Evolutionary conservation across 2,888 invertebrate genomes (phyloP).

Genomic region (Autographa gamma): DNA sequence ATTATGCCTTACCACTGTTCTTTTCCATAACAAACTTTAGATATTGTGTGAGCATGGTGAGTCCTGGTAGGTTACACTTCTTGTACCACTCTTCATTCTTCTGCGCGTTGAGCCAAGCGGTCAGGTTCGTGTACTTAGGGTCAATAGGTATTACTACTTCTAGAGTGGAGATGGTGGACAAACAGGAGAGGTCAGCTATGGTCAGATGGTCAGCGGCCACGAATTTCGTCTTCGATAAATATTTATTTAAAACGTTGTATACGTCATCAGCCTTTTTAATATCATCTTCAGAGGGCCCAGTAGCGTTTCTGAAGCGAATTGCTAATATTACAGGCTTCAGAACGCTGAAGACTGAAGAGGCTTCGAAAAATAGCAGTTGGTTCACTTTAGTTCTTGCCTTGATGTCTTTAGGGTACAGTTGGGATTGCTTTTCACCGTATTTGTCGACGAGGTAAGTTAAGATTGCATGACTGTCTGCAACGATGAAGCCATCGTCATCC

Average conservation of each 20-base stretch:
- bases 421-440: slow-evolving; percentile 66
- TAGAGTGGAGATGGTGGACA: slow-evolving; percentile 63
- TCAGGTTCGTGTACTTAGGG: slow-evolving; percentile 59
- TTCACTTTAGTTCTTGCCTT: slow-evolving; percentile 64
- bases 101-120: slow-evolving; percentile 61
- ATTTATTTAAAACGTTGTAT: slow-evolving; percentile 67
- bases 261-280: slow-evolving; percentile 55
- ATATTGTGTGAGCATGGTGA: slow-evolving; percentile 38
- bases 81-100: slow-evolving; percentile 63
- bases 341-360: slow-evolving; percentile 59
- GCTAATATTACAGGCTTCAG: slow-evolving; percentile 33
- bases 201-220: slow-evolving; percentile 65
- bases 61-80: slow-evolving; percentile 63
- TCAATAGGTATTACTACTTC: slow-evolving; percentile 60
- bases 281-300: slow-evolving; percentile 49
- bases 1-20: slow-evolving; percentile 18
- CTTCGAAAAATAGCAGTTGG: slow-evolving; percentile 66
- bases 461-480: slow-evolving; percentile 72
- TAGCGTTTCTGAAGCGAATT: slow-evolving; percentile 39
- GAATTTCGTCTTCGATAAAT: slow-evolving; percentile 61
- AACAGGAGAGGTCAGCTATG: slow-evolving; percentile 67
- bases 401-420: slow-evolving; percentile 66
- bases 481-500: slow-evolving; percentile 68
- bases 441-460: slow-evolving; percentile 70
- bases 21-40: slow-evolving; percentile 38